phyloP scores from a whole-genome alignment of 2,797 vertebrate species.

The Coreius guichenoti region DNA sequence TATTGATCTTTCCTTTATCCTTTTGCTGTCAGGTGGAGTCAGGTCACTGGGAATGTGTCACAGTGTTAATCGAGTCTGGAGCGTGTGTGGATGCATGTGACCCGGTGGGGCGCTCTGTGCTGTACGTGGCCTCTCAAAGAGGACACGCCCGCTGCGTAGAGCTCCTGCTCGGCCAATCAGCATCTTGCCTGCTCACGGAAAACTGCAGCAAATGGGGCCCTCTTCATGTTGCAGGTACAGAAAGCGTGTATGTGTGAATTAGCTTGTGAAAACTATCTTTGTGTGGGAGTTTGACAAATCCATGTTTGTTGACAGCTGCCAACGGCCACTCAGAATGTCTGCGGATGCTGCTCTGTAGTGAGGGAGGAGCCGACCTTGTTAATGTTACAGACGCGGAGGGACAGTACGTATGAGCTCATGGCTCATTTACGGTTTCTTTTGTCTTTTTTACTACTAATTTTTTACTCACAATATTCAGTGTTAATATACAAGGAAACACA shows the following conservation, averaged over 20 bases:
- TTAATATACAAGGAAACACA: not conserved
- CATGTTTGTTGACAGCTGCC: conserved; percentile 77
- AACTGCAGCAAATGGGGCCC: conserved; percentile 93
- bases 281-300: not conserved
- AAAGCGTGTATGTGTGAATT: not conserved
- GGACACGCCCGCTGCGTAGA: conserved; percentile 92
- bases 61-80: conserved; percentile 91
- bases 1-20: not conserved
- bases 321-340: conserved; percentile 94
- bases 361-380: conserved; percentile 83
- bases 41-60: conserved; percentile 96
- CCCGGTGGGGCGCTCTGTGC: conserved; percentile 88
- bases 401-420: conserved; percentile 84
- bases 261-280: not conserved
- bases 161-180: conserved; percentile 92
- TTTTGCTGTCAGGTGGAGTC: conserved; percentile 85
- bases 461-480: not conserved
- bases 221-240: conserved; percentile 90
- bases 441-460: not conserved
- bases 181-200: conserved; percentile 92
- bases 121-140: conserved; percentile 92
- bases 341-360: conserved; percentile 93
- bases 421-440: not conserved
- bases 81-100: conserved; percentile 95
- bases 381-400: conserved; percentile 88